Base-by-base conservation (phyloP, 2,888 invertebrate species). In the Autographa pulchrina region DNA sequence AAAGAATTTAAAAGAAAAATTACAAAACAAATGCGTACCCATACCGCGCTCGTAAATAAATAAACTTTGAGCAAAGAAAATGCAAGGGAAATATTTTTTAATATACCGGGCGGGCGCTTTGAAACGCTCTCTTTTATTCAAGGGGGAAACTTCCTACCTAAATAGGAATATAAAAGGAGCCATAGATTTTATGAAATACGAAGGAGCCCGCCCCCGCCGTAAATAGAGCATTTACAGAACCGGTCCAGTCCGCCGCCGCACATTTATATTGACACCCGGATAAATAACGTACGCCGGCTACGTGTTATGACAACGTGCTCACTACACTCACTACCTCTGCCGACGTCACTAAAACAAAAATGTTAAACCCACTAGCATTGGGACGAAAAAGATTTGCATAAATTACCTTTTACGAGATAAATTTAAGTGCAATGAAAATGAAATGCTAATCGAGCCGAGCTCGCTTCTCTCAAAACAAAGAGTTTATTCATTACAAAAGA, bases 21-120 rank as follows among this genome's bases (percentile, higher is more conserved):
- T 76, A 75, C 77, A 72, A 41, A 72, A 77, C 68, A 81, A 84
- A 78, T 61, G 75, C 70, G 66, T 64, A 75, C 72, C 66, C 74
- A 72, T 73, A 77, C 72, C 43, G 66, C 66, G 70, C 74, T 80
- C 78, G 77, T 75, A 83, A 82, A 82, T 82, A 82, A 83, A 85
- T 82, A 81, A 83, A 82, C 75, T 83, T 83, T 70, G 77, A 73
- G 76, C 76, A 72, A 83, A 81, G 83, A 81, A 85, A 86, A 83
- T 82, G 84, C 85, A 82, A 81, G 80, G 78, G 78, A 87, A 89
- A 88, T 87, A 87, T 89, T 90, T 89, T 89, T 91, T 90, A 91
- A 90, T 91, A 90, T 87, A 87, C 73, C 81, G 77, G 74, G 74
- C 81, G 86, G 86, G 78, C 80, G 85, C 87, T 88, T 88, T 87